These are phyloP conservation scores for Notothenia rossii DNA, from an alignment of 2,113 vertebrate species.

Conservation along the genomic window DNA sequence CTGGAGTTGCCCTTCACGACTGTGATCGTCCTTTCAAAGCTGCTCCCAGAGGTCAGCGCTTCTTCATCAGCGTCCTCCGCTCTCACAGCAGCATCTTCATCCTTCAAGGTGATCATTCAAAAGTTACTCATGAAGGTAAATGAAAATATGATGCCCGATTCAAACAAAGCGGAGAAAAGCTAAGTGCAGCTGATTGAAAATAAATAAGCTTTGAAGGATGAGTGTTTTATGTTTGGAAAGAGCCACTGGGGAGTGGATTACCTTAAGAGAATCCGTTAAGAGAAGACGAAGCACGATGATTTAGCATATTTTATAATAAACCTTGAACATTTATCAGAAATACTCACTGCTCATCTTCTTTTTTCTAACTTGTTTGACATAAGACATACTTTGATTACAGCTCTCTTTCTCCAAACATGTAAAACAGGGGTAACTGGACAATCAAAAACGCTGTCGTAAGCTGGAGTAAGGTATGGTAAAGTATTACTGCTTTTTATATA, in stretches of 20 bases:
- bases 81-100: conserved; percentile 74
- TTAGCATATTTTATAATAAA: neutral
- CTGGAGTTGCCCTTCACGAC: conserved; percentile 97
- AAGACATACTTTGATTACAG: too few relatives aligned
- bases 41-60: conserved; percentile 75
- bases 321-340: neutral
- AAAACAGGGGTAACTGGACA: too few relatives aligned
- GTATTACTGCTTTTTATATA: too few relatives aligned
- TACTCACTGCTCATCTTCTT: neutral
- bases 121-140: conserved; percentile 50
- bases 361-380: neutral
- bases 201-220: conserved; percentile 15
- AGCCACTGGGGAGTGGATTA: conserved; percentile 3
- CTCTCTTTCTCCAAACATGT: too few relatives aligned
- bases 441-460: too few relatives aligned
- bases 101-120: conserved; percentile 78
- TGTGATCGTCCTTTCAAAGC: conserved; percentile 91
- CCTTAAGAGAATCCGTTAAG: neutral
- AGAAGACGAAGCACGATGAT: conserved; percentile 25
- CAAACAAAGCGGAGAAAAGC: conserved; percentile 17
- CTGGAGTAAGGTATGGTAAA: too few relatives aligned
- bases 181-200: neutral
- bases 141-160: conserved; percentile 28
- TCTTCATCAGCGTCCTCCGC: conserved; percentile 68
- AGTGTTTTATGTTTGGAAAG: conserved; percentile 22